phyloP scores from a whole-genome alignment of 2,113 vertebrate species.

The Siniperca chuatsi region DNA sequence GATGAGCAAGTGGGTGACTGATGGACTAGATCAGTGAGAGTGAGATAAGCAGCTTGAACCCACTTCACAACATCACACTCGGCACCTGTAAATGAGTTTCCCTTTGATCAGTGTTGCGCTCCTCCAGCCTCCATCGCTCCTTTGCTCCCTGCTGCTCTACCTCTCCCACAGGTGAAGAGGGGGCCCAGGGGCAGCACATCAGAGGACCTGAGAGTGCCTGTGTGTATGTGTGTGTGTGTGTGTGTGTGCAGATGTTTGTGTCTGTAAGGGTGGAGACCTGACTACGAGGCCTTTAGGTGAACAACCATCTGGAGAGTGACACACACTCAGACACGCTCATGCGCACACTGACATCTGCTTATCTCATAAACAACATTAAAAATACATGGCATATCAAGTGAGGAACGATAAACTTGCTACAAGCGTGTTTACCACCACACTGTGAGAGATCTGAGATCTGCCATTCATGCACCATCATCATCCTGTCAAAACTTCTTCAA shows the following conservation, averaged over 20 bases:
- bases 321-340: slow-evolving; percentile 34
- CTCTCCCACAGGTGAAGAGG: slow-evolving; percentile 71
- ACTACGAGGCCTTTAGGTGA: slow-evolving; percentile 64
- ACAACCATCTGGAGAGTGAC: slow-evolving; percentile 75
- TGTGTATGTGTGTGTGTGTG: slow-evolving; percentile 19
- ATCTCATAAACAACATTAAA: slow-evolving; percentile 74
- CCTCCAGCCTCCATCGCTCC: slow-evolving; percentile 37
- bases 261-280: slow-evolving; percentile 57
- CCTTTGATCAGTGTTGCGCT: slow-evolving; percentile 74
- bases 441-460: slow-evolving; percentile 54
- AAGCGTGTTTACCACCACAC: slow-evolving; percentile 56
- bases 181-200: slow-evolving; percentile 71
- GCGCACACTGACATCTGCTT: slow-evolving; percentile 60
- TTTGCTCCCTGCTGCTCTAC: slow-evolving; percentile 72
- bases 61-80: slow-evolving; percentile 60
- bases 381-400: slow-evolving; percentile 59
- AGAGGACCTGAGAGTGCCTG: slow-evolving; percentile 54
- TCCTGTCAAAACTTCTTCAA: slow-evolving; percentile 53
- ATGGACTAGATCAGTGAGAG: slow-evolving; percentile 55
- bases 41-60: slow-evolving; percentile 74
- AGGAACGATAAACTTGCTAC: slow-evolving; percentile 50
- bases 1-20: slow-evolving; percentile 51
- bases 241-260: slow-evolving; percentile 37
- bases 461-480: slow-evolving; percentile 41
- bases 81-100: slow-evolving; percentile 67